Evolutionary conservation across 30 jellyfish, hydroid and myxozoan genomes (phyloP).

Genomic region (Aurelia coerulea): DNA sequence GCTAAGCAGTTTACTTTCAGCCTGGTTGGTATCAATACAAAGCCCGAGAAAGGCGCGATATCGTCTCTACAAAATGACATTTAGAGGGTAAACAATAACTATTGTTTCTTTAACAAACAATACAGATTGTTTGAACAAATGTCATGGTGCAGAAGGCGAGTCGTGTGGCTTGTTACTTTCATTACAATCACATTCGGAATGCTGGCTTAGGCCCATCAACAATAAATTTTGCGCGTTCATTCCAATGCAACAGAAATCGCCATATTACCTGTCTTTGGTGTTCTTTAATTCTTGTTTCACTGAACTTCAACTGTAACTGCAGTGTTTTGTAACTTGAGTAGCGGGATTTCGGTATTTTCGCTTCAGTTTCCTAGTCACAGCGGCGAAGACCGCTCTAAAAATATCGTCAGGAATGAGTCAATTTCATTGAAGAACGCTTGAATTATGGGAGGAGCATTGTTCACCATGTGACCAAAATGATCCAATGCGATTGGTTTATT

Average conservation of each 20-base stretch:
- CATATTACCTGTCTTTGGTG: background rate
- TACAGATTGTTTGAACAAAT: too few relatives aligned
- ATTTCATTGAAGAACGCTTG: slow-evolving; percentile 61
- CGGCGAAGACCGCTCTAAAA: background rate
- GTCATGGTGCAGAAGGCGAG: too few relatives aligned
- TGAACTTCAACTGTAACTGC: background rate
- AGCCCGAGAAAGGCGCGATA: too few relatives aligned
- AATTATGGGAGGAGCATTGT: slow-evolving; percentile 58
- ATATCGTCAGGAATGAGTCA: slow-evolving; percentile 33
- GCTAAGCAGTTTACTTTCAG: too few relatives aligned
- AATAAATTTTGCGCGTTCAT: too few relatives aligned
- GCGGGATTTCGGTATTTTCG: too few relatives aligned
- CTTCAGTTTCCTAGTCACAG: too few relatives aligned
- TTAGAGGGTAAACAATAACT: too few relatives aligned
- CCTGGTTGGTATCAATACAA: too few relatives aligned
- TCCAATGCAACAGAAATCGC: background rate
- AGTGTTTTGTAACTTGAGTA: background rate
- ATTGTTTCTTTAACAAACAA: too few relatives aligned
- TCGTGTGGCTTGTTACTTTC: background rate
- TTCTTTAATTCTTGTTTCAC: background rate
- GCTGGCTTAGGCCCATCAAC: too few relatives aligned
- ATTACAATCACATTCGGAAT: slow-evolving; percentile 1
- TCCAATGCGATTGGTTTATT: slow-evolving; percentile 1
- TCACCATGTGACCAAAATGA: slow-evolving; percentile 26
- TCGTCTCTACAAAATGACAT: too few relatives aligned